These are phyloP conservation scores for Lepetodrilus schrolli DNA, from an alignment of 2,888 invertebrate genomes.

Conservation along the genomic window DNA sequence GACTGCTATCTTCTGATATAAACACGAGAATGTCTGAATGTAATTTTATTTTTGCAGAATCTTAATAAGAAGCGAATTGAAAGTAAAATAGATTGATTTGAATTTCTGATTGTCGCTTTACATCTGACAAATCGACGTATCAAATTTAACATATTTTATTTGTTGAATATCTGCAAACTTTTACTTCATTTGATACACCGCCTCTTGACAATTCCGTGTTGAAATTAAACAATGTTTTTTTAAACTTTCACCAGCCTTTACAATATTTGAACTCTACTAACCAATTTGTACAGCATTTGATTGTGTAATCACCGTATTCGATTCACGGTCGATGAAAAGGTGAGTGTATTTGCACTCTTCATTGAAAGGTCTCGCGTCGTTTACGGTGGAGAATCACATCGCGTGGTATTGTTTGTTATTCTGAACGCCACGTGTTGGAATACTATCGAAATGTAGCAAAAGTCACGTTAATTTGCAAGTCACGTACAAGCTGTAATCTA, in stretches of 20 bases:
- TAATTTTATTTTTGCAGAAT: no score
- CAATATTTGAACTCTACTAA: slow-evolving; percentile 15
- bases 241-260: not conserved
- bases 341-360: not conserved
- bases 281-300: not conserved
- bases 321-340: not conserved
- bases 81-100: no score
- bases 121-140: no score
- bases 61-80: no score
- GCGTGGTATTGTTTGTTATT: slow-evolving; percentile 6
- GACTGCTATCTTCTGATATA: no score
- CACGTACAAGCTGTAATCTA: slow-evolving; percentile 16
- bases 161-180: no score
- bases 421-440: not conserved
- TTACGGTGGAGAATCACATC: not conserved
- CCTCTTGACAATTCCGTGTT: no score
- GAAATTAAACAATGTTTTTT: no score
- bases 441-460: slow-evolving; percentile 12
- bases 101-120: no score
- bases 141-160: no score
- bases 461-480: not conserved
- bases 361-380: not conserved
- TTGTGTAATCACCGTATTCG: not conserved
- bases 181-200: no score
- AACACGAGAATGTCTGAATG: no score